These are phyloP conservation scores for Ophthalmolycus amberensis DNA, from an alignment of 2,113 vertebrate genomes.

Conservation along the genomic window DNA sequence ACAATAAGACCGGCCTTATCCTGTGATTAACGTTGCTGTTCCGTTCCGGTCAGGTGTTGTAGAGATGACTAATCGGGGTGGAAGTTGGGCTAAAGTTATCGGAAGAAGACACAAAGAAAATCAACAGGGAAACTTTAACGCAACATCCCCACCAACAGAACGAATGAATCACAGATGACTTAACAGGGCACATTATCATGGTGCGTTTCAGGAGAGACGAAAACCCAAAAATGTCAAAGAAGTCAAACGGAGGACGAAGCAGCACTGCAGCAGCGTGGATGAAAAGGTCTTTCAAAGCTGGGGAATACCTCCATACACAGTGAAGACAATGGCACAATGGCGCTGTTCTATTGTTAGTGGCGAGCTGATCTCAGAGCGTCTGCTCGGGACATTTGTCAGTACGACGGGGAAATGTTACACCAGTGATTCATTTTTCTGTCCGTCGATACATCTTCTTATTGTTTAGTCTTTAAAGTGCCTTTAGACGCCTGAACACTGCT, in stretches of 20 bases:
- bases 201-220: no score
- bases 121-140: no score
- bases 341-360: background rate
- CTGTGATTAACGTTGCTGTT: background rate
- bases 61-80: no score
- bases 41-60: background rate
- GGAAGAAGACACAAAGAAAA: no score
- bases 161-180: no score
- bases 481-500: background rate
- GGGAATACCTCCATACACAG: background rate
- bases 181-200: no score
- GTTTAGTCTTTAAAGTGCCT: background rate
- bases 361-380: background rate
- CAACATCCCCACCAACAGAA: no score
- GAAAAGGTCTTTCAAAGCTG: background rate
- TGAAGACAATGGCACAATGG: background rate
- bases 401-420: no score
- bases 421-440: background rate
- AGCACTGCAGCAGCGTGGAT: conserved; percentile 9
- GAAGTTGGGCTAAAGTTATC: no score
- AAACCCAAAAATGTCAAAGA: conserved; percentile 8
- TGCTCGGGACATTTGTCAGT: background rate
- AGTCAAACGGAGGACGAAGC: background rate
- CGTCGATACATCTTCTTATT: background rate
- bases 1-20: background rate